Evolutionary conservation across 2,888 invertebrate genomes (phyloP), one percentile per base, ranked within the genome.

Genomic region (Crematogaster levior): DNA sequence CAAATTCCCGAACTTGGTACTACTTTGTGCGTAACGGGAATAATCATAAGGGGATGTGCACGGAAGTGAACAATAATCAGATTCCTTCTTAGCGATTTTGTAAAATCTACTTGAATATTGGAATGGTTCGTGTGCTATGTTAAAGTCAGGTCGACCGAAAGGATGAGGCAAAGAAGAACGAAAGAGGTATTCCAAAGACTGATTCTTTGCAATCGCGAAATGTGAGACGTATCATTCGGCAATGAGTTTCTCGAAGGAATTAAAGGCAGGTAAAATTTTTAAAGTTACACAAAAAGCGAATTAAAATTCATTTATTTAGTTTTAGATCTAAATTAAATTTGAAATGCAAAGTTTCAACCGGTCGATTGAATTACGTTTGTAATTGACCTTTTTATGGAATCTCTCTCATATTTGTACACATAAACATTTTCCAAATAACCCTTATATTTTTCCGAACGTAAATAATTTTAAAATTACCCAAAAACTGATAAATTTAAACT

Each of bases 11-110:
- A 24, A n/a, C 43, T 72, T 72, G 56, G 18, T 70, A 70, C 56
- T 79, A 79, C 43, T 43, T 21, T 58, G n/a, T 65, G 30, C 65
- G 30, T 61, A 63, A 43, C 48, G n/a, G 30, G 24, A 40, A 68
- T 30, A 53, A 21, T 56, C 40, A 43, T 3, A 21, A 43, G 21
- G 3, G 7, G 24, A 46, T 37, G 74, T 37, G 74, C 61, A 48
- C 12, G 24, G 65, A 58, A 66, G 82, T 43, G 40, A 43, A 56
- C 43, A 75, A 83, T 77, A 82, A 84, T 86, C 81, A 81, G 73
- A 86, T 86, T 86, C 73, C 70, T 75, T 65, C 79, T 73, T 56
- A 58, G 48, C 70, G 70, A 85, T 84, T 40, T 65, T 53, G 84
- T 82, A 75, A 68, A 83, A 82, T 85, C 66, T 56, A 61, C 80